Evolutionary conservation across 2,113 vertebrate genomes (phyloP), one percentile per base, ranked within the genome.

Genomic region (Notothenia coriiceps): DNA sequence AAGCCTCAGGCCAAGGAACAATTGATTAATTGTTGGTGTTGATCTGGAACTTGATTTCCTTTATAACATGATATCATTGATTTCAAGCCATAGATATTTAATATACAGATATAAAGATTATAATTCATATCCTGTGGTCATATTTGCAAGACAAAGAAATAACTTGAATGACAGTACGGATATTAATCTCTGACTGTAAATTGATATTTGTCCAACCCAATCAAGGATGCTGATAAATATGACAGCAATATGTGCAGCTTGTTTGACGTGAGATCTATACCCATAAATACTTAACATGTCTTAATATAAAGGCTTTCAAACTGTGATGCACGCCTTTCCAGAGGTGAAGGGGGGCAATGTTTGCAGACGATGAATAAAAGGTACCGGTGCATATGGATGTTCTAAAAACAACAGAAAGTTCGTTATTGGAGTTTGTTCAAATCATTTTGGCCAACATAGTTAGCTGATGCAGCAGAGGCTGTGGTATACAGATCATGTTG

Each of bases 1-100:
- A 68, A 22, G 49, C 70, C 47, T 46, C 1, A 0, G 56, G 49
- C 49, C 63, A 74, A 25, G 14, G 49, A 68, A 73, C 62, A 49
- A 56, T 61, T 62, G 13, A 61, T 61, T 18, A 0, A 1, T 46
- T 54, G 54, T 8, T 25, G 33, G 8, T 60, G 9, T 46, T 44
- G 46, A 73, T 59, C 46, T 66, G 54, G 33, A 67, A 60, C 20
- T 43, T 1, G 12, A 59, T 66, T 66, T 72, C 17, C n/a, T 29
- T 10, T 44, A 55, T 57, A 44, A 60, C n/a, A 60, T 59, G 29
- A 51, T 60, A 15, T 56, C 50, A 56, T 50, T 44, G 51, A 79
- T 72, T 59, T 50, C 14, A 50, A 57, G 29, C 25, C 11, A n/a
- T 65, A 79, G 10, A 29, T 40, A 29, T 57, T 20, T 44, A 29